phyloP scores from a whole-genome alignment of 2,888 invertebrate genomes.

The Ptychoptera contaminata region DNA sequence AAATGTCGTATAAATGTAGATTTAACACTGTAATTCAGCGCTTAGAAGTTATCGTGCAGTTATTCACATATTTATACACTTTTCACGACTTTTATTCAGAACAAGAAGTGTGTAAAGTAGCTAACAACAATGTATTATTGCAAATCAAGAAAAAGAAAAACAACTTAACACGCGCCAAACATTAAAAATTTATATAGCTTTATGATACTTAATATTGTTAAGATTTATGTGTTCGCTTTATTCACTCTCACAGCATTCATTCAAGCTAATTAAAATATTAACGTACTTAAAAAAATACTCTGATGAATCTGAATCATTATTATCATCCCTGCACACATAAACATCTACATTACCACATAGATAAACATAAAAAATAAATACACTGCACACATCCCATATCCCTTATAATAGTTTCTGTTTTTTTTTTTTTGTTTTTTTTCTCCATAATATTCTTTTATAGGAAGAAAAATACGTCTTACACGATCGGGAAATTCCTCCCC shows the following conservation, averaged over 20 bases:
- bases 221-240: no score
- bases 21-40: no score
- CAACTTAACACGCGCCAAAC: background rate
- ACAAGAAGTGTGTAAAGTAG: no score
- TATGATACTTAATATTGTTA: background rate
- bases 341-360: background rate
- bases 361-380: background rate
- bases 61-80: no score
- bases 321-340: background rate
- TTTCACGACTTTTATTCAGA: no score
- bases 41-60: no score
- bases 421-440: slow-evolving; percentile 2
- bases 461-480: slow-evolving; percentile 19
- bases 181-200: background rate
- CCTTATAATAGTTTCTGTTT: background rate
- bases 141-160: background rate
- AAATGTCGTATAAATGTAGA: no score
- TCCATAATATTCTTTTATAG: slow-evolving; percentile 12
- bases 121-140: no score
- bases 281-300: background rate
- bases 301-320: background rate
- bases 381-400: background rate
- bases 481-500: slow-evolving; percentile 20
- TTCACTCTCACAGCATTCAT: no score
- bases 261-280: no score